Evolutionary conservation across 2,113 vertebrate genomes (phyloP).

Genomic region (Butastur rufipennis): DNA sequence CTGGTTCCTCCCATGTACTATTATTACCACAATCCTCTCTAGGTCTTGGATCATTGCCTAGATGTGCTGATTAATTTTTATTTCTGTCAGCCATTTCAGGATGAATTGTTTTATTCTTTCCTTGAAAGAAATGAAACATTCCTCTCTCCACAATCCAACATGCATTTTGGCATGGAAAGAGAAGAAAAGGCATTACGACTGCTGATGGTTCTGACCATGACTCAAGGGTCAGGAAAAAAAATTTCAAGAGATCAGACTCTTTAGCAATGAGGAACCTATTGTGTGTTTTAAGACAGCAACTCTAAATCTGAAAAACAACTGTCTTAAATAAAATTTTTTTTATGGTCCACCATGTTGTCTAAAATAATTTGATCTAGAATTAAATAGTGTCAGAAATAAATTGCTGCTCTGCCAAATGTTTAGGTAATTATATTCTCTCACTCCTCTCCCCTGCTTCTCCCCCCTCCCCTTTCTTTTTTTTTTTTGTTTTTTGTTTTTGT

Average conservation of each 20-base stretch:
- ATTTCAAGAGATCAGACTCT: not conserved
- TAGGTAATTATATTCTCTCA: not conserved
- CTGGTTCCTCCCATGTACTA: not conserved
- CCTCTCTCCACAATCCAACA: not conserved
- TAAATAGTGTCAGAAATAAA: not conserved
- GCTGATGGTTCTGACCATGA: not conserved
- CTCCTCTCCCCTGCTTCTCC: too few species aligned
- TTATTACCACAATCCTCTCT: not conserved
- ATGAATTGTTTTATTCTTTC: not conserved
- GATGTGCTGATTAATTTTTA: not conserved
- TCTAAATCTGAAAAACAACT: not conserved
- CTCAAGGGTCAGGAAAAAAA: not conserved
- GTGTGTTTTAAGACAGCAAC: not conserved
- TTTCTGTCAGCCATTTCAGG: conserved; percentile 9
- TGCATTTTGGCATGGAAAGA: not conserved
- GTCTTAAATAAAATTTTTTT: not conserved
- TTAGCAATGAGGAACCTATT: not conserved
- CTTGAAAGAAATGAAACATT: conserved; percentile 9
- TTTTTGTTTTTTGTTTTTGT: too few species aligned
- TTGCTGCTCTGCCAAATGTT: not conserved
- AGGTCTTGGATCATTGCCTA: not conserved
- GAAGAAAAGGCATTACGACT: not conserved
- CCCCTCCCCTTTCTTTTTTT: too few species aligned
- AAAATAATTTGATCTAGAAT: not conserved
- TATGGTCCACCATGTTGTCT: not conserved